Evolutionary conservation across 2,113 vertebrate genomes (phyloP).

Genomic region (Astur gentilis): DNA sequence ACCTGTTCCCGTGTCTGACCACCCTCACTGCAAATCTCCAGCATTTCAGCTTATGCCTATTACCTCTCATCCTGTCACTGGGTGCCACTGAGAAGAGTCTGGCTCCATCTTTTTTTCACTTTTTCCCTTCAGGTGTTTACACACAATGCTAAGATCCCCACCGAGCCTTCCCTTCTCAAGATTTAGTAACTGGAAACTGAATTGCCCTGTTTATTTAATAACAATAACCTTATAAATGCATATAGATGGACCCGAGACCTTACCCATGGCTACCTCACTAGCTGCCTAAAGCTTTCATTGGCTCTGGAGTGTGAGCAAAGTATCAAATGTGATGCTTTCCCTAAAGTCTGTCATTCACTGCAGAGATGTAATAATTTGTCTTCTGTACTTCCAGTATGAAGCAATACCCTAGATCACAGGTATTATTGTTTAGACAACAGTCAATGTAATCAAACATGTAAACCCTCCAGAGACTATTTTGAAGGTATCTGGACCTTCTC

Average conservation of each 20-base stretch:
- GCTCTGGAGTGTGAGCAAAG: neutral
- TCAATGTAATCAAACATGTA: neutral
- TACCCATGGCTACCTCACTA: neutral
- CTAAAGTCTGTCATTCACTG: neutral
- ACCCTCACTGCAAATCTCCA: neutral
- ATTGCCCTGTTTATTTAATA: neutral
- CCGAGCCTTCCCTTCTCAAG: neutral
- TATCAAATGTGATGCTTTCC: neutral
- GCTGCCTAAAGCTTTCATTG: neutral
- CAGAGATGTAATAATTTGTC: neutral
- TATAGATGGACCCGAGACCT: neutral
- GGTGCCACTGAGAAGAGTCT: neutral
- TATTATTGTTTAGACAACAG: neutral
- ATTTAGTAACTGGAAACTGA: neutral
- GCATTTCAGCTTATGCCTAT: neutral
- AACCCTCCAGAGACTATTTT: neutral
- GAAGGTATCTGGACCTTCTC: neutral
- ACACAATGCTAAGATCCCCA: neutral
- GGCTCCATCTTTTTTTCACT: neutral
- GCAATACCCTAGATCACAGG: neutral
- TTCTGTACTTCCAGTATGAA: neutral
- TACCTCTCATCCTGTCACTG: neutral
- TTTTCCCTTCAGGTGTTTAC: neutral
- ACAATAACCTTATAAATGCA: neutral
- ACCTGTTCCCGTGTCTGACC: neutral